Evolutionary conservation across 1,140 invertebrate genomes (phyloP).

Genomic region (Ruditapes philippinarum): DNA sequence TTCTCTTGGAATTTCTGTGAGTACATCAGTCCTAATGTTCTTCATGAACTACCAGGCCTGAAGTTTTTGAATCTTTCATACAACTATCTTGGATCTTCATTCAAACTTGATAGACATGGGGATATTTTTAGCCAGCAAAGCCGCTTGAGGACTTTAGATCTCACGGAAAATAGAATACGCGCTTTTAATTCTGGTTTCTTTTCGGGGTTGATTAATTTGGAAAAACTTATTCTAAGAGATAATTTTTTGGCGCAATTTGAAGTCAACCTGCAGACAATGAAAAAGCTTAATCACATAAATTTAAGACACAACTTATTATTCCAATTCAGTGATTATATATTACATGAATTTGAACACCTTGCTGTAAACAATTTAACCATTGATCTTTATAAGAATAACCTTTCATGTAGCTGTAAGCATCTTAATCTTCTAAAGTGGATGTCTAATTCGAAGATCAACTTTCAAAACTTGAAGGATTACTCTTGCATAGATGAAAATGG

Average conservation of each 20-base stretch:
- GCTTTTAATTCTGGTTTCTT: neutral
- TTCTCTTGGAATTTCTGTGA: slow-evolving; percentile 18
- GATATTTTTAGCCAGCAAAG: neutral
- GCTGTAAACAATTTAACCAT: neutral
- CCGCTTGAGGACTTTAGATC: neutral
- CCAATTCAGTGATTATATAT: neutral
- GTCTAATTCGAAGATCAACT: neutral
- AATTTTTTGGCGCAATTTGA: slow-evolving; percentile 9
- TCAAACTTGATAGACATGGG: neutral
- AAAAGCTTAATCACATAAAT: neutral
- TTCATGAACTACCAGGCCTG: neutral
- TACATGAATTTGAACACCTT: neutral
- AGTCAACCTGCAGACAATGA: neutral
- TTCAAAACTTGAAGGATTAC: neutral
- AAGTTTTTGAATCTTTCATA: neutral
- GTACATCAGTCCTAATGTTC: neutral
- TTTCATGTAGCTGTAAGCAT: slow-evolving; percentile 19
- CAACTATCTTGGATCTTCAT: neutral
- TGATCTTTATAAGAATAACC: neutral
- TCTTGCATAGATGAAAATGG: neutral
- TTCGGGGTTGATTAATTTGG: neutral
- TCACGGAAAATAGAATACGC: slow-evolving; percentile 9
- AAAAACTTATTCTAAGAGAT: neutral
- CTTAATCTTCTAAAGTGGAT: slow-evolving; percentile 3
- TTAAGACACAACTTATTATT: neutral